Base-by-base conservation (phyloP, 2,113 vertebrate genomes). In the Plestiodon gilberti region DNA sequence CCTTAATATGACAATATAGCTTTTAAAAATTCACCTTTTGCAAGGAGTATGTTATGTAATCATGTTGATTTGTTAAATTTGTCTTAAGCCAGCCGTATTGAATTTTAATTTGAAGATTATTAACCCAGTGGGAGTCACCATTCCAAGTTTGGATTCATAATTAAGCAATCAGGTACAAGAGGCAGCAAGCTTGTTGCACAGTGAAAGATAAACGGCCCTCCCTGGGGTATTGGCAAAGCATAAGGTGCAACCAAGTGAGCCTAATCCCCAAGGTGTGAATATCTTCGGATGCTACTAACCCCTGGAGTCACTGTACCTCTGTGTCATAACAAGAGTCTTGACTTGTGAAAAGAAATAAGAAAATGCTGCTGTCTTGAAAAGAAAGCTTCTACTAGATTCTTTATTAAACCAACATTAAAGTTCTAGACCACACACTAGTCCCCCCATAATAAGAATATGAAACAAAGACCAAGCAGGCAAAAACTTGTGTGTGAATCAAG, bases 61-160 rank as follows among this genome's bases (percentile, higher is more conserved):
- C 81, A 40, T 18, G 48, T 6, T 84, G 91, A 87, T 93, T 89
- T 90, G 76, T 90, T 90, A 87, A 94, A 90, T 38, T 75, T 73
- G 59, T 90, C 89, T 87, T 92, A 88, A 90, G 92, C 90, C 89
- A 84, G 87, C 43, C 88, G 88, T 88, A 90, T 35, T 81, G 52
- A 62, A 90, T 85, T 93, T 92, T 94, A 94, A 94, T 94, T 94
- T 95, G 91, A 94, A 93, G 89, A 92, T 94, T 93, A 95, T 84
- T 89, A 94, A 91, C 89, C 89, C 91, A 90, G 87, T 86, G 89
- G 91, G 91, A 94, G 90, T 89, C 94, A 79, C 87, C 76, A 83
- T 87, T 92, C 91, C 86, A 93, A 89, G 84, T 0, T n/a, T 80
- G 89, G 90, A 93, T 93, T 92, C 91, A 89, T 94, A 94, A 95